Conservation (phyloP, 2,888 invertebrate species). For the Melolontha melolontha region DNA sequence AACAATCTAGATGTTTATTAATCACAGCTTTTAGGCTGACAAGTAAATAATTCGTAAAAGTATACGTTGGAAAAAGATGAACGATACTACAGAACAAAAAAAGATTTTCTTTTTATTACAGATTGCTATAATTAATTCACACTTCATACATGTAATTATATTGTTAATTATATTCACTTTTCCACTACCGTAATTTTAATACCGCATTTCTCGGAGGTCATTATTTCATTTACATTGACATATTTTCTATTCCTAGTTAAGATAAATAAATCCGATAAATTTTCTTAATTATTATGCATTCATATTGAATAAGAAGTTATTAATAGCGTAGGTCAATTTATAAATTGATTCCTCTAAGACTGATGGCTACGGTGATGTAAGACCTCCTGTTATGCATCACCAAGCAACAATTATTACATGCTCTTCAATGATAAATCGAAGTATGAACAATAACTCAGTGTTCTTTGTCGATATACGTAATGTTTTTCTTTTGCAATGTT, state of each 20-base stretch:
- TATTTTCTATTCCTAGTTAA: conserved; percentile 13
- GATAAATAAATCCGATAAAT: conserved; percentile 13
- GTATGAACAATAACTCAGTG: too few relatives aligned
- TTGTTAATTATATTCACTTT: conserved; percentile 28
- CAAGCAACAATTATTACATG: not conserved
- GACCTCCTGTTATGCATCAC: conserved; percentile 6
- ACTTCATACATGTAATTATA: conserved; percentile 34
- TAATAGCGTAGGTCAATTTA: conserved; percentile 22
- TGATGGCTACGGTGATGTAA: conserved; percentile 7
- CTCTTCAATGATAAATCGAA: too few relatives aligned
- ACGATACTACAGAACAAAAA: conserved; percentile 23
- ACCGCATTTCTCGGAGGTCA: conserved; percentile 5
- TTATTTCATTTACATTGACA: conserved; percentile 29
- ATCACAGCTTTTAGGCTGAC: conserved; percentile 25
- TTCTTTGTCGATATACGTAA: too few relatives aligned
- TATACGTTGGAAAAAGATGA: conserved; percentile 8
- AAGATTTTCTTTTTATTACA: conserved; percentile 20
- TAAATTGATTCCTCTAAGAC: conserved; percentile 17
- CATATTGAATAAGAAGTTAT: conserved; percentile 18
- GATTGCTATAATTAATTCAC: conserved; percentile 37
- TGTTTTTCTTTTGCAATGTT: too few relatives aligned
- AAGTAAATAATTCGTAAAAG: conserved; percentile 18
- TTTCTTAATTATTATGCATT: conserved; percentile 15
- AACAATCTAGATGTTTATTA: conserved; percentile 35
- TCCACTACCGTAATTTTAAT: conserved; percentile 8